Base-by-base conservation (phyloP, 2,797 vertebrate genomes). In the Xerus rutilus region DNA sequence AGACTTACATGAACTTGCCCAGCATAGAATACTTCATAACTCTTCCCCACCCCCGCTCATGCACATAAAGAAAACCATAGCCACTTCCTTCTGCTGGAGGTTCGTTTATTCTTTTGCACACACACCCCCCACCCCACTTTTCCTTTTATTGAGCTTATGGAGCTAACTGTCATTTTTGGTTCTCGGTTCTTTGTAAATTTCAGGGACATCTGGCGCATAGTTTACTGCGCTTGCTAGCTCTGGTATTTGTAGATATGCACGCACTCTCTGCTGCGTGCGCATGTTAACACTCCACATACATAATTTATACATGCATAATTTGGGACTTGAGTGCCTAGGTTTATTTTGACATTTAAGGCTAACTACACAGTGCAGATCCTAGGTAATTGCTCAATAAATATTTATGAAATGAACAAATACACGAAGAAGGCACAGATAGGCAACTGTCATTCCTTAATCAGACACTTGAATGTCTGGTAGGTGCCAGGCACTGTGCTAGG, bases 91-190 rank as follows among this genome's bases (percentile, higher is more conserved):
- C 88, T 93, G 70, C 89, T 91, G 3, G 13, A 90, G 69, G 43
- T 78, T 81, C 93, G 94, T 97, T 94, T 95, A 91, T 97, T 97
- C 91, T 96, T 93, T 91, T 43, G 65, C 25, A 3, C 39, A 3
- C 39, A 39, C 39, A 39, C 15, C 65, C 65, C 13, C 65, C 14
- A 67, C 15, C 65, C 32, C 39, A 39, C 65, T 65, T 65, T 65
- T 65, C 86, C 93, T 92, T 93, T 94, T 85, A 97, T 84, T 95
- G 97, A 91, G 94, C 79, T 97, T 97, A 96, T 95, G 97, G 97
- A 96, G 84, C 96, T 97, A 98, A 98, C 97, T 96, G 97, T 98
- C 97, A 96, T 47, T 97, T 98, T 98, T 97, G 97, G 92, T 98
- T 92, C 79, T 97, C 43, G 92, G 96, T 96, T 96, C 86, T 88